Conservation (phyloP, 2,888 invertebrate species). For the Philopedon plagiatum region DNA sequence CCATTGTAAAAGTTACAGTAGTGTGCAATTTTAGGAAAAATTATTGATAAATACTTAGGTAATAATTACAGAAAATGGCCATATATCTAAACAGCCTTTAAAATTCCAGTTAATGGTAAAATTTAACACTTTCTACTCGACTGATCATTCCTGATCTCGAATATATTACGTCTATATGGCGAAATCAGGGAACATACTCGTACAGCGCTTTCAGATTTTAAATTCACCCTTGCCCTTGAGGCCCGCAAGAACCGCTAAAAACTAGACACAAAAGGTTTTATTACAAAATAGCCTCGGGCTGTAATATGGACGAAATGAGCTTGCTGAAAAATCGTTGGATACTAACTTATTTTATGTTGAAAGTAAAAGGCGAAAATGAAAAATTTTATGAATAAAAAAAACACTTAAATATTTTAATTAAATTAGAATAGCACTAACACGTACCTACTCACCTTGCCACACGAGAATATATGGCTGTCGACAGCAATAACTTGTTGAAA, state of each 20-base stretch:
- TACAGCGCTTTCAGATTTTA: conserved; percentile 21
- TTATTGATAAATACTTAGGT: too few species aligned
- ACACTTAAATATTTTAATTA: too few species aligned
- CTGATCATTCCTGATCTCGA: not conserved
- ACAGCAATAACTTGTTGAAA: too few species aligned
- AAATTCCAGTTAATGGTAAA: too few species aligned
- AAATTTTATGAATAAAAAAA: not conserved
- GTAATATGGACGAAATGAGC: conserved; percentile 5
- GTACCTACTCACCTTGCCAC: too few species aligned
- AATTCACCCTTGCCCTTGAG: conserved; percentile 24
- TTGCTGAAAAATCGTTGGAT: not conserved
- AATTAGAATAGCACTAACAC: too few species aligned
- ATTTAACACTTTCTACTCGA: too few species aligned
- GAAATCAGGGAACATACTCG: conserved; percentile 6
- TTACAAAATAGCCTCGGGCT: not conserved
- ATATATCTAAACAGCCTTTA: too few species aligned
- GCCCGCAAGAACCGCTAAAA: conserved; percentile 19
- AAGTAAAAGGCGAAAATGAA: not conserved
- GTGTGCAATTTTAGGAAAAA: too few species aligned
- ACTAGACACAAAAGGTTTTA: conserved; percentile 16
- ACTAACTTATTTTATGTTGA: not conserved
- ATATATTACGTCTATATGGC: not conserved
- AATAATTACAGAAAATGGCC: too few species aligned
- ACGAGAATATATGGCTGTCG: too few species aligned
- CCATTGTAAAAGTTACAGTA: too few species aligned